Percentiles rank a stretch among this genome's conserved stretches.
phyloP scores from a whole-genome alignment of 2,888 invertebrate genomes.

The Drosophila mimica region DNA sequence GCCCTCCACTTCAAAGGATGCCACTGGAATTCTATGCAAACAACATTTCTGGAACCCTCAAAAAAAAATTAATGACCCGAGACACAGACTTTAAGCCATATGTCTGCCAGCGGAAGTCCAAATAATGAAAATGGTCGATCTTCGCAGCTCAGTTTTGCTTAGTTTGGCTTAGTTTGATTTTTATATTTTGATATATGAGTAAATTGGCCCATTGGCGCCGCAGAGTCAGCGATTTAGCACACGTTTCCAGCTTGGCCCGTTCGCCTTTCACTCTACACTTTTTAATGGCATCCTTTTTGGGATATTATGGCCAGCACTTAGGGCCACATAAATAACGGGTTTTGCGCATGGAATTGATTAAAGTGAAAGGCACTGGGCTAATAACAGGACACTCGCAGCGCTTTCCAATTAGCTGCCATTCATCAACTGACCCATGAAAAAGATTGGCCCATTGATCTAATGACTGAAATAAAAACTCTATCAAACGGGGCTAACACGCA shows the following conservation, averaged over 20 bases:
- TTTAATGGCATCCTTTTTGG: constrained; percentile 70
- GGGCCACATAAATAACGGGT: constrained; percentile 59
- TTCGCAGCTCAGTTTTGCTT: background rate
- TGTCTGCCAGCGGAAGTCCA: constrained; percentile 67
- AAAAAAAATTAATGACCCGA: constrained; percentile 45
- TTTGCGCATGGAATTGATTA: constrained; percentile 63
- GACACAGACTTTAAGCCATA: constrained; percentile 34
- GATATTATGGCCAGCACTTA: constrained; percentile 55
- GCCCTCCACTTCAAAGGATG: constrained; percentile 58
- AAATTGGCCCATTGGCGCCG: constrained; percentile 77
- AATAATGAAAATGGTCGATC: constrained; percentile 46
- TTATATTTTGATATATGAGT: constrained; percentile 24
- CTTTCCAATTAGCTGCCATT: constrained; percentile 71
- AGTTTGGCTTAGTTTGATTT: constrained; percentile 6
- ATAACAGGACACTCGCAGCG: constrained; percentile 71
- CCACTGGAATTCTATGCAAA: constrained; percentile 70
- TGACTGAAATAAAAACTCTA: constrained; percentile 4
- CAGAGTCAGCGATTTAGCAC: constrained; percentile 68
- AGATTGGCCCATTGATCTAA: constrained; percentile 16
- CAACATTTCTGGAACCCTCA: constrained; percentile 22
- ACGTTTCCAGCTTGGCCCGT: constrained; percentile 51
- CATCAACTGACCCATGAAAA: constrained; percentile 50
- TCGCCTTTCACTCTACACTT: constrained; percentile 48
- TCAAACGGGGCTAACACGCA: background rate
- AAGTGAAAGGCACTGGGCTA: constrained; percentile 71